A percentile compares a stretch with the other conserved stretches of the same genome.
phyloP scores from a whole-genome alignment of 2,113 vertebrate genomes.

The Canis aureus region DNA sequence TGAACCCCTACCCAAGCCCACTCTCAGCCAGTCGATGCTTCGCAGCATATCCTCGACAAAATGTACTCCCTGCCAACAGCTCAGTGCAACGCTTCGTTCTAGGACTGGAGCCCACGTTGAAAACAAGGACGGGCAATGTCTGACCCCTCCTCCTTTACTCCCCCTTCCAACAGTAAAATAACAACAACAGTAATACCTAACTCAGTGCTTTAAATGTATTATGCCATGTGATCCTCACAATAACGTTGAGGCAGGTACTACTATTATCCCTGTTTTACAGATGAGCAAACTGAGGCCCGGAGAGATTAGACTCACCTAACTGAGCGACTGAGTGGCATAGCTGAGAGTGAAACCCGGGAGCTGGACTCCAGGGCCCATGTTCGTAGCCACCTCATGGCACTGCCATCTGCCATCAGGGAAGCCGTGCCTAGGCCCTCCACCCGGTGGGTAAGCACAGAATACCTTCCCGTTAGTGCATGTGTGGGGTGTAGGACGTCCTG shows the following conservation, averaged over 20 bases:
- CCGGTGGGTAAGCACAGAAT: background rate
- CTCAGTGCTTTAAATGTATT: background rate
- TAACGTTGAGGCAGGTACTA: too few species aligned
- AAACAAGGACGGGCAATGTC: background rate
- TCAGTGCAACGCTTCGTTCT: background rate
- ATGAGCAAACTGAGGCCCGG: background rate
- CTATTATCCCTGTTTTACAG: background rate
- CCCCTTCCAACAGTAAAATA: background rate
- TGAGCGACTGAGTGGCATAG: background rate
- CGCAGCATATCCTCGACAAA: background rate
- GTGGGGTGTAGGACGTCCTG: background rate
- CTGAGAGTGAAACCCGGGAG: background rate
- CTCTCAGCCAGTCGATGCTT: background rate
- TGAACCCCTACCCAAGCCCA: background rate
- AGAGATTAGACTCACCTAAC: background rate
- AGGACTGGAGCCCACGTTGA: background rate
- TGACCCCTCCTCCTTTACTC: background rate
- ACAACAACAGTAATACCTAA: background rate
- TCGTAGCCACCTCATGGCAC: background rate
- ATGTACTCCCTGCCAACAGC: fast-evolving
- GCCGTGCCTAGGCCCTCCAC: background rate
- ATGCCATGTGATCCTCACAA: background rate
- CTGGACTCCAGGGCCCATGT: background rate
- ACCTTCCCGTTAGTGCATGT: background rate
- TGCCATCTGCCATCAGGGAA: background rate